Evolutionary conservation across 2,797 vertebrate genomes (phyloP), one percentile per base, ranked within the genome.

Genomic region (Paedocypris micromegethes): DNA sequence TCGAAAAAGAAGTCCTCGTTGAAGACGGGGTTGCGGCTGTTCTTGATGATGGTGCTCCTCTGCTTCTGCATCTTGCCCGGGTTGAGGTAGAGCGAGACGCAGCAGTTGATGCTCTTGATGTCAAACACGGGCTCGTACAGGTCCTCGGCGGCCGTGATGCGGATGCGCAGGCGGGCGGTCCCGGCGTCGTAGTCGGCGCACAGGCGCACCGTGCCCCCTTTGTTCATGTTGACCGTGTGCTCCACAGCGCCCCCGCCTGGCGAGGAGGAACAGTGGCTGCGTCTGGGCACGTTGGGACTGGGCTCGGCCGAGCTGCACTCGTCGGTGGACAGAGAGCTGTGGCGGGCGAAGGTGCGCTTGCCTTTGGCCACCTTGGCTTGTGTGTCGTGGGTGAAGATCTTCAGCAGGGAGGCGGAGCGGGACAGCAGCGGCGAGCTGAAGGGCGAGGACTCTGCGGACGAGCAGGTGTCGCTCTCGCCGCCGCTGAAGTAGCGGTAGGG

Each of bases 1-100:
- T 98, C 96, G 2, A 99, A 99, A 89, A 97, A 98, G 87, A 99
- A 99, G 85, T 99, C 96, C 85, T 99, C 96, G 0, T 98, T 98
- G 88, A 98, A 99, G 80, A 95, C 58, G 0, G 96, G 96, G 78
- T 93, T 94, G 76, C 93, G 92, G 86, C 94, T 98, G 85, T 95
- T 95, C 87, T 97, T 97, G 86, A 99, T 88, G 38, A 98, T 94
- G 81, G 93, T 97, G 90, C 95, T 98, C 68, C 95, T 87, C 70
- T 99, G 96, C 76, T 95, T 97, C 88, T 99, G 96, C 78, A 93
- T 83, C 89, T 98, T 98, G 2, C 96, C 95, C 0, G 96, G 96
- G 75, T 93, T 94, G 79, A 99, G 90, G 82, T 92, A 97, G 43
- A 99, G 87, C 0, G 93, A 91, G 66, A 97, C 94, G 3, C 95